Evolutionary conservation across 92 coral and sea anemone genomes (phyloP).

Genomic region (Heliopora coerulea): DNA sequence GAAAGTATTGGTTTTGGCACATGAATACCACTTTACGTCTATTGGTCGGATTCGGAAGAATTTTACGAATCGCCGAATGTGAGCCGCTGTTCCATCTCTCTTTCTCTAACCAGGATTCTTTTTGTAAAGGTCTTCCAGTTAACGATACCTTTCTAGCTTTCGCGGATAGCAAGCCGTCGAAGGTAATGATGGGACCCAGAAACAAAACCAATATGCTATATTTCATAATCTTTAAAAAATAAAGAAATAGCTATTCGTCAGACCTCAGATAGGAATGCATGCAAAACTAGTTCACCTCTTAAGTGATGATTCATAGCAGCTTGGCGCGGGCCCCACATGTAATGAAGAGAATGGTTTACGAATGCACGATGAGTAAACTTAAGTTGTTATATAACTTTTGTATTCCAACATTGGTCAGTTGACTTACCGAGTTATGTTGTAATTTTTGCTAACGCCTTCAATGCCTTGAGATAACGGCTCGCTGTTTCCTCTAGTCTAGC

Average conservation of each 20-base stretch:
- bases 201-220: not conserved
- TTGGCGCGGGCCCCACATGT: too few relatives aligned
- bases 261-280: too few relatives aligned
- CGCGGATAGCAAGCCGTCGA: not conserved
- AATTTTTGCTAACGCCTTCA: too few relatives aligned
- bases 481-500: too few relatives aligned
- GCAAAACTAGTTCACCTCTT: too few relatives aligned
- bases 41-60: slow-evolving; percentile 18
- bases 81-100: not conserved
- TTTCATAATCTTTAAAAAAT: not conserved
- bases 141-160: not conserved
- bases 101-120: not conserved
- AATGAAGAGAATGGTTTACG: too few relatives aligned
- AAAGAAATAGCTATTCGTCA: not conserved
- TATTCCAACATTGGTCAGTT: too few relatives aligned
- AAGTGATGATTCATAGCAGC: too few relatives aligned
- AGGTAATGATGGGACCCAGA: not conserved
- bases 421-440: too few relatives aligned
- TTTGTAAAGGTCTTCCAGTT: not conserved
- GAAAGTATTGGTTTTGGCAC: not conserved
- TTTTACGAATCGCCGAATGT: not conserved
- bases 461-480: too few relatives aligned
- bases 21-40: slow-evolving; percentile 11
- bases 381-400: too few relatives aligned
- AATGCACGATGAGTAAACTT: too few relatives aligned